These are phyloP conservation scores for Stegodyphus mimosarum DNA, from an alignment of 1,140 invertebrate genomes.

Conservation along the genomic window DNA sequence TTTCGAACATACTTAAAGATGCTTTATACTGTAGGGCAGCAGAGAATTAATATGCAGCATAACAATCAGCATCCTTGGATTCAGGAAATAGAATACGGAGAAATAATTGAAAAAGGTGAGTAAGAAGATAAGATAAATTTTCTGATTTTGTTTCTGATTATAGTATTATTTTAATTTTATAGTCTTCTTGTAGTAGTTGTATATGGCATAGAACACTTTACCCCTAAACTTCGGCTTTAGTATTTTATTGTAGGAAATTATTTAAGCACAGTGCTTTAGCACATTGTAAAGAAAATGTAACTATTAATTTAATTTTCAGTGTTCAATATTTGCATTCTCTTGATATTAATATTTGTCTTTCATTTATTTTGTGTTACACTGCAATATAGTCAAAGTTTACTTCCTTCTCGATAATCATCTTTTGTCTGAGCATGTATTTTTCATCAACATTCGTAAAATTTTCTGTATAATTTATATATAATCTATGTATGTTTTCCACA, in stretches of 20 bases:
- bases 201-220: no score
- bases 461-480: background rate
- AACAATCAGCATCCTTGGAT: constrained; percentile 48
- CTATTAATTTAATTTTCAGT: background rate
- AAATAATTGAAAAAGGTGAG: constrained; percentile 46
- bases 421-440: background rate
- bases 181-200: no score
- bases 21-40: constrained; percentile 20
- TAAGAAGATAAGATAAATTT: no score
- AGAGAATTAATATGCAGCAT: constrained; percentile 44
- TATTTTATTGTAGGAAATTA: no score
- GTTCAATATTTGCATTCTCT: background rate
- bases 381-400: background rate
- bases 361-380: background rate
- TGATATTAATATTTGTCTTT: background rate
- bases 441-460: background rate
- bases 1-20: background rate
- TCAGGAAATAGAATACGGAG: constrained; percentile 40
- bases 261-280: no score
- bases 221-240: no score
- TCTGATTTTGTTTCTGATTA: no score
- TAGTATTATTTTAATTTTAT: no score
- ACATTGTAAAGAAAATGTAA: background rate
- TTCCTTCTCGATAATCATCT: background rate
- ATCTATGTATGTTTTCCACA: background rate